phyloP scores from a whole-genome alignment of 2,113 vertebrate genomes.

The Mellivora capensis region DNA sequence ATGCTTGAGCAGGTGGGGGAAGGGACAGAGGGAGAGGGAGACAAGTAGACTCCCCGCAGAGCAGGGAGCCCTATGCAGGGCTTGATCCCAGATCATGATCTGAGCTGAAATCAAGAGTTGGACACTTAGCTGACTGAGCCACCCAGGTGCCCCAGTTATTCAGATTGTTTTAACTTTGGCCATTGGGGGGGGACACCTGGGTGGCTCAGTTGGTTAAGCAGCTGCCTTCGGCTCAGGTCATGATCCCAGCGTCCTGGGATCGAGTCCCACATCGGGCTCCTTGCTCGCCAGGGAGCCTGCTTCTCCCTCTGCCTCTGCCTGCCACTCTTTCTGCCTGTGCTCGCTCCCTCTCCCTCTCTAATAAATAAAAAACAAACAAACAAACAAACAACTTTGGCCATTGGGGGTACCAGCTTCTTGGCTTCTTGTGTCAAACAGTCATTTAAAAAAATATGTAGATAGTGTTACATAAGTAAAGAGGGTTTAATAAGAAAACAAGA shows the following conservation, averaged over 20 bases:
- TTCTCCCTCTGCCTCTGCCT: no score
- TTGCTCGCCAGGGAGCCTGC: no score
- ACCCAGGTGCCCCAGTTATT: not conserved
- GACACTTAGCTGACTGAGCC: not conserved
- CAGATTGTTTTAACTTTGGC: not conserved
- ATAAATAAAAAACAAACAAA: no score
- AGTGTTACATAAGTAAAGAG: not conserved
- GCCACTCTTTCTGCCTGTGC: no score
- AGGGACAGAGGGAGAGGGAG: not conserved
- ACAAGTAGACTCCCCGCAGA: not conserved
- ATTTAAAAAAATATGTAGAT: not conserved
- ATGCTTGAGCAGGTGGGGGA: not conserved
- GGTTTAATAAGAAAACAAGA: not conserved
- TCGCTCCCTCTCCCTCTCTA: no score
- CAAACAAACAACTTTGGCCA: not conserved
- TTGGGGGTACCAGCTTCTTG: not conserved
- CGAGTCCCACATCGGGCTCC: no score
- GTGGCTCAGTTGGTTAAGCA: no score
- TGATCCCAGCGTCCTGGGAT: no score
- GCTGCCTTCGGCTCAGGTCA: no score
- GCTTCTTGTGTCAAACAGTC: not conserved
- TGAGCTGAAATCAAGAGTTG: not conserved
- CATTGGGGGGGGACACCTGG: no score
- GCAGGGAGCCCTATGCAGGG: not conserved
- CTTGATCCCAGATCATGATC: not conserved